These are phyloP conservation scores for Brachylomia viminalis DNA, from an alignment of 2,888 invertebrate genomes.

Conservation along the genomic window DNA sequence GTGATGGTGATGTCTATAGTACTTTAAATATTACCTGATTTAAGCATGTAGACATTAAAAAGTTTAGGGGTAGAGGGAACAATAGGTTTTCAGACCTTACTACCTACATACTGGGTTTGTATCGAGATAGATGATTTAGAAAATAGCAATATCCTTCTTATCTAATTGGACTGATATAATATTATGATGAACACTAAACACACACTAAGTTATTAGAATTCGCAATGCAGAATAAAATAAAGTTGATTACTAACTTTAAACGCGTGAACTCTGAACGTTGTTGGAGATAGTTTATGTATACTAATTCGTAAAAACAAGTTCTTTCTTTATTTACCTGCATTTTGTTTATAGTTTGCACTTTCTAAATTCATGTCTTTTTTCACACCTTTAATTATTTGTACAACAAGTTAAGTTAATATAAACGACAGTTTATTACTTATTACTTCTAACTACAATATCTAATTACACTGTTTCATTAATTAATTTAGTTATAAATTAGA, in stretches of 20 bases:
- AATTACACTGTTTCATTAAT: conserved; percentile 45
- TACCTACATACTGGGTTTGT: not conserved
- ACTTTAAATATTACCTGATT: not conserved
- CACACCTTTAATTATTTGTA: conserved; percentile 8
- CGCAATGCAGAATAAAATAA: not conserved
- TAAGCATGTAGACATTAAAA: not conserved
- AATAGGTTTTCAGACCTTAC: not conserved
- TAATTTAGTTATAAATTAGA: not conserved
- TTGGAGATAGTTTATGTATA: not conserved
- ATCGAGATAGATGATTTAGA: not conserved
- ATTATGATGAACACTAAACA: not conserved
- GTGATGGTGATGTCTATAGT: not conserved
- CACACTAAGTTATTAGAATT: conserved; percentile 8
- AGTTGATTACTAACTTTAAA: not conserved
- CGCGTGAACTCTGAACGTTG: not conserved
- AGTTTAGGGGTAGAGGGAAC: not conserved
- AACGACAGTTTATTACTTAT: not conserved
- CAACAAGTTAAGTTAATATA: conserved; percentile 1
- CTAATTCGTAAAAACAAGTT: conserved; percentile 1
- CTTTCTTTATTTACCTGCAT: conserved; percentile 52
- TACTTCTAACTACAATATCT: not conserved
- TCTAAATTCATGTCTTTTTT: conserved; percentile 24
- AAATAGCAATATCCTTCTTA: not conserved
- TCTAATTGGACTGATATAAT: not conserved
- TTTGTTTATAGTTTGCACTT: conserved; percentile 26